A percentile compares a stretch with the other conserved stretches of the same genome.
phyloP scores from a whole-genome alignment of 2,113 vertebrate genomes.

The Scophthalmus maximus region DNA sequence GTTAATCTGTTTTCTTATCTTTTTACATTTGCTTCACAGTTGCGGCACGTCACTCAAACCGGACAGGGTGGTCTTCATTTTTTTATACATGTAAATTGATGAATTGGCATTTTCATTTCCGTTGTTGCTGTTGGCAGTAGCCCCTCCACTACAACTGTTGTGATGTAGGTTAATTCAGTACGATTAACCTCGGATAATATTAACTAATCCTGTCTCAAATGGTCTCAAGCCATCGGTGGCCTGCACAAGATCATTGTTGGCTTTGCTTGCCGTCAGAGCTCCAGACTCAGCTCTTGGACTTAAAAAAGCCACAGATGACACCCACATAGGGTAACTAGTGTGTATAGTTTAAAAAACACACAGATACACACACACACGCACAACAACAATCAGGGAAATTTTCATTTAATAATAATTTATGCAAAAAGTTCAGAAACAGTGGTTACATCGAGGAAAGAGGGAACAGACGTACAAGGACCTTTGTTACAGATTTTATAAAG shows the following conservation, averaged over 20 bases:
- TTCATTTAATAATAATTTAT: neutral
- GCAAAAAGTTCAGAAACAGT: neutral
- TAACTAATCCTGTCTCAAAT: conserved; percentile 74
- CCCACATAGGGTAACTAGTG: neutral
- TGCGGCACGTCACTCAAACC: neutral
- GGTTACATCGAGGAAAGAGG: neutral
- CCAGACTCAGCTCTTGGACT: conserved; percentile 11
- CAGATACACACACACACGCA: neutral
- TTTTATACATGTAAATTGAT: neutral
- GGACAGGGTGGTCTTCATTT: neutral
- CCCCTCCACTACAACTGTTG: conserved; percentile 4
- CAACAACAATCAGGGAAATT: neutral
- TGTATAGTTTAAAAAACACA: neutral
- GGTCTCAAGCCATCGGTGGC: conserved; percentile 48
- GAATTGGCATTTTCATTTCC: conserved; percentile 1
- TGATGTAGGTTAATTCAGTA: conserved; percentile 60
- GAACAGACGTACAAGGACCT: too few species aligned
- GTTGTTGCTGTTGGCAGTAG: conserved; percentile 3
- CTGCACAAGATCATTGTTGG: conserved; percentile 43
- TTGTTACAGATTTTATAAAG: neutral
- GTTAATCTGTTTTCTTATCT: neutral
- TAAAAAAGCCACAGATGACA: neutral
- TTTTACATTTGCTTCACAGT: neutral
- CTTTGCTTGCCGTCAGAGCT: conserved; percentile 40
- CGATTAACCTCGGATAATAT: conserved; percentile 68